Conservation (phyloP, 2,797 vertebrate genomes). For the Sebastes iracundus region DNA sequence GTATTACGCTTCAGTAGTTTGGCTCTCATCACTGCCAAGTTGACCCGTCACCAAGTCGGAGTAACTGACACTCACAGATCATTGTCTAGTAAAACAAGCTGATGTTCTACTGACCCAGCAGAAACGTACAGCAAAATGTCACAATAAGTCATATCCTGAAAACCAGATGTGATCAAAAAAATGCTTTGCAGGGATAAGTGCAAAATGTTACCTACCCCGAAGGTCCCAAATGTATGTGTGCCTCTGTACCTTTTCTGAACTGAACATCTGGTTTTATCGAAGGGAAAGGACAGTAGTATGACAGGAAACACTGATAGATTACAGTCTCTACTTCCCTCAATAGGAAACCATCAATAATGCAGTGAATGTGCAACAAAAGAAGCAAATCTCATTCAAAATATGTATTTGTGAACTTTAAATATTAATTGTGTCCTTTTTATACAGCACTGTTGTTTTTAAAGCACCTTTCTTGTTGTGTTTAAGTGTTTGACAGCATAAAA, state of each 20-base stretch:
- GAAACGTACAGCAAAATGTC: background rate
- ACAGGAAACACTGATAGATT: constrained; percentile 79
- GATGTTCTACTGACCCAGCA: constrained; percentile 17
- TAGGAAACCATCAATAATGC: constrained; percentile 79
- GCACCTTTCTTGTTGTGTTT: background rate
- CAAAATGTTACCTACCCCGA: constrained; percentile 52
- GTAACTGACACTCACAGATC: constrained; percentile 52
- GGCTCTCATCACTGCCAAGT: constrained; percentile 51
- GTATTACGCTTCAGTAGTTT: constrained; percentile 48
- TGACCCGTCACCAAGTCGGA: constrained; percentile 39
- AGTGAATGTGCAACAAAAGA: constrained; percentile 42
- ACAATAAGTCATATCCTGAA: background rate
- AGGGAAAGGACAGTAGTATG: constrained; percentile 27
- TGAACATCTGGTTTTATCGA: constrained; percentile 69
- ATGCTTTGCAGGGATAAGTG: background rate
- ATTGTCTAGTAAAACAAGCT: constrained; percentile 14
- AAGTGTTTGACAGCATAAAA: background rate
- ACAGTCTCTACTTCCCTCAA: constrained; percentile 68
- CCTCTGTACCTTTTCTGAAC: constrained; percentile 33
- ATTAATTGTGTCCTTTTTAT: background rate
- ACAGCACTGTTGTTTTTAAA: background rate
- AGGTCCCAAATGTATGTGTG: constrained; percentile 6
- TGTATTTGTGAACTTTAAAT: constrained; percentile 18
- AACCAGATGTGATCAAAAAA: background rate
- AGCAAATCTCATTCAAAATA: constrained; percentile 29